phyloP scores from a whole-genome alignment of 1,140 invertebrate species.

The Rhagoletis zephyria region DNA sequence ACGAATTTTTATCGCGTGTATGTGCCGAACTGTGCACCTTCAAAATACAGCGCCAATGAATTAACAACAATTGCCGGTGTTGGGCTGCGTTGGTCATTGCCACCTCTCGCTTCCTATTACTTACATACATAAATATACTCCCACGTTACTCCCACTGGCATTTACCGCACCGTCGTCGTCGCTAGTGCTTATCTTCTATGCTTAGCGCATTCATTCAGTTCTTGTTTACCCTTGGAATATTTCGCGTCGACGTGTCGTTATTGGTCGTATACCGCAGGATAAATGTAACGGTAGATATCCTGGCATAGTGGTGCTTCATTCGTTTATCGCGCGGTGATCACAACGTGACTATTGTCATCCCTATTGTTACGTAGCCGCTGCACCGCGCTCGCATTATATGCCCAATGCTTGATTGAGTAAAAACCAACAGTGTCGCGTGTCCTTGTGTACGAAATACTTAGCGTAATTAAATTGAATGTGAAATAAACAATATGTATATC shows the following conservation, averaged over 20 bases:
- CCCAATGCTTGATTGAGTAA: background rate
- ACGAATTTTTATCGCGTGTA: too few species aligned
- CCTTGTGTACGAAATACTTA: background rate
- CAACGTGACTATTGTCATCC: background rate
- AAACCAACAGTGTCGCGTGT: conserved; percentile 14
- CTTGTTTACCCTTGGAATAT: conserved; percentile 6
- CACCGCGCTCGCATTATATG: background rate
- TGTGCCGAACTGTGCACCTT: too few species aligned
- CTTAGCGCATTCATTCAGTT: background rate
- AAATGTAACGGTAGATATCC: background rate
- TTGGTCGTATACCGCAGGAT: background rate
- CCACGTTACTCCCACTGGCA: too few species aligned
- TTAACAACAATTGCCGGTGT: too few species aligned
- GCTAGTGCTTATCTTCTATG: background rate
- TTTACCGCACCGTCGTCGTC: too few species aligned
- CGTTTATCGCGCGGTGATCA: background rate
- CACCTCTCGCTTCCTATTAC: too few species aligned
- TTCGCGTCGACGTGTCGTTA: background rate
- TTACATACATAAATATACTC: too few species aligned
- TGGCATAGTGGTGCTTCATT: background rate
- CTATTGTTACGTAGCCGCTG: background rate
- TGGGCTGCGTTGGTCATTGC: too few species aligned
- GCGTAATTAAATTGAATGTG: background rate
- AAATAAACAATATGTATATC: too few species aligned
- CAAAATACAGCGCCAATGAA: too few species aligned